Evolutionary conservation across 2,888 invertebrate genomes (phyloP), one percentile per base, ranked within the genome.

Genomic region (Tubulanus polymorphus): DNA sequence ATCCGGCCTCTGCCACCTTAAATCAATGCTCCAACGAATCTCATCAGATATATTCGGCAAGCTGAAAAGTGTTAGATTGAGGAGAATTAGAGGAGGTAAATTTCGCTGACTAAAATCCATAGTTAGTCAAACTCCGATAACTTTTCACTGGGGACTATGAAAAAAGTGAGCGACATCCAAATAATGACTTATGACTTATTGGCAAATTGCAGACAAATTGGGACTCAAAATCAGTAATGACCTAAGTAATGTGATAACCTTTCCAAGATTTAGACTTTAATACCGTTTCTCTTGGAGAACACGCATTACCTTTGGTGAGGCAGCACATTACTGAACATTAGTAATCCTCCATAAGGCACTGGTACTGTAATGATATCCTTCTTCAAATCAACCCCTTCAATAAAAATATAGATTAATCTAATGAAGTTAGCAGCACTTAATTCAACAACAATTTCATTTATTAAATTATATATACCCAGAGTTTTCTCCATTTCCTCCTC

Each of bases 11-110:
- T 75, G 74, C 74, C 74, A 75, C 2, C 75, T 63, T 3, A 75
- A 63, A 51, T 75, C 75, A 20, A 73, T 64, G 53, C 74, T 73
- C 75, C 75, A 75, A 3, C 75, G 67, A 2, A 75, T 62, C 26
- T 70, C 68, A 46, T 70, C 65, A 1, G 74, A 74, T 2, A 59
- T 50, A 54, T 75, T 75, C 25, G 66, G 63, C 10, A 74, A 53
- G 58, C 74, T 73, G 57, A 28, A 58, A 55, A 12, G 35, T 12
- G n/a, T 55, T n/a, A n/a, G n/a, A n/a, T n/a, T n/a, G n/a, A n/a
- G n/a, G n/a, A n/a, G n/a, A n/a, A n/a, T n/a, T n/a, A n/a, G n/a
- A n/a, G n/a, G n/a, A n/a, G n/a, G n/a, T n/a, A n/a, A n/a, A n/a
- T n/a, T n/a, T n/a, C n/a, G n/a, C n/a, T n/a, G n/a, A n/a, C n/a